Evolutionary conservation across 1,140 invertebrate species (phyloP).

Genomic region (fruit fly (Drosophila melanogaster)): Release_6_plus_ISO1_MT NT_033777.3:25358001-25358500

Average conservation of each 20-base stretch:
- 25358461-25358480: conserved; percentile 36
- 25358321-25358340: conserved; percentile 36
- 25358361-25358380: conserved; percentile 58
- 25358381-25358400: conserved; percentile 37
- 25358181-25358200: neutral
- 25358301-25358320: conserved; percentile 26
- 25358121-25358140: conserved; percentile 69
- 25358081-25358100: conserved; percentile 91
- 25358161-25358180: neutral
- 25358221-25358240: neutral
- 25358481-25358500: conserved; percentile 27
- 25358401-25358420: conserved; percentile 46
- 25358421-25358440: conserved; percentile 25
- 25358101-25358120: conserved; percentile 92
- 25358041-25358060: conserved; percentile 88
- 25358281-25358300: neutral
- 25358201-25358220: neutral
- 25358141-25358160: no score
- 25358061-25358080: conserved; percentile 90
- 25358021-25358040: conserved; percentile 88
- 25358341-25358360: conserved; percentile 60
- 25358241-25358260: neutral
- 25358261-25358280: neutral
- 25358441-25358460: conserved; percentile 13
- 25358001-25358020: conserved; percentile 90